phyloP scores from a whole-genome alignment of 2,888 invertebrate species.

The Fissipunctia ypsillon region DNA sequence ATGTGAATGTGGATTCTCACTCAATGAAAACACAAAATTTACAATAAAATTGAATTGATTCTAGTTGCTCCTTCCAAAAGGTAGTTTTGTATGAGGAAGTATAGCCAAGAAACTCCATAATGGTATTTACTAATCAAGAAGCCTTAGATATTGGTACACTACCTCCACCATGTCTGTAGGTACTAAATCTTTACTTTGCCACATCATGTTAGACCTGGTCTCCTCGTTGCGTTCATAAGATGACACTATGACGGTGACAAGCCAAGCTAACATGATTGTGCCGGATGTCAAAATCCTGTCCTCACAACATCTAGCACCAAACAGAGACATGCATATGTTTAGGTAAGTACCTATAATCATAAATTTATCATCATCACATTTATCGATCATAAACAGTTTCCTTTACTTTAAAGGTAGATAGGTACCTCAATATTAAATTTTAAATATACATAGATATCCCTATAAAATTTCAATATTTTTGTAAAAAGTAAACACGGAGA shows the following conservation, averaged over 20 bases:
- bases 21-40: too few species aligned
- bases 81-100: too few species aligned
- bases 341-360: too few species aligned
- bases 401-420: background rate
- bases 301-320: too few species aligned
- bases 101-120: too few species aligned
- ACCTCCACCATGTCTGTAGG: background rate
- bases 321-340: background rate
- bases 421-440: background rate
- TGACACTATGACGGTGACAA: background rate
- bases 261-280: background rate
- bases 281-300: background rate
- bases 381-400: background rate
- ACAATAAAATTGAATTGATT: too few species aligned
- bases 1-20: too few species aligned
- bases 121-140: background rate
- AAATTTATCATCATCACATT: background rate
- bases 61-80: too few species aligned
- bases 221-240: background rate
- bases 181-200: background rate
- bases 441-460: too few species aligned
- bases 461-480: background rate
- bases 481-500: background rate
- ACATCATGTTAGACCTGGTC: background rate
- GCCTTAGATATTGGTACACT: too few species aligned